Base-by-base conservation (phyloP, 2,888 invertebrate species). In the Brenthis daphne region DNA sequence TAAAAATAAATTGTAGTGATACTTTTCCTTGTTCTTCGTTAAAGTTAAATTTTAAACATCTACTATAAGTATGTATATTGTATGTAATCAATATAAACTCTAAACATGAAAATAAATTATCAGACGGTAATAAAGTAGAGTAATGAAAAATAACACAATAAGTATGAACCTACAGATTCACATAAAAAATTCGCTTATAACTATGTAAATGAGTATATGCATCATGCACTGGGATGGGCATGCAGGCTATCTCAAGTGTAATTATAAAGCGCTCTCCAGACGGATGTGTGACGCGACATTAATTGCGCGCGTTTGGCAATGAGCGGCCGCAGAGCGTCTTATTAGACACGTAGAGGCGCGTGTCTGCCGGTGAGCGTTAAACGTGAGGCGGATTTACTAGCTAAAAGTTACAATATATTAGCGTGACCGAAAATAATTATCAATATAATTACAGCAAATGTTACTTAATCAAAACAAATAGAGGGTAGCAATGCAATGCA, bases 291-390 rank as follows among this genome's bases (percentile, higher is more conserved):
- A 79, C 77, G 78, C 80, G 76, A 81, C 84, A 84, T 85, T 89
- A 88, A 89, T 88, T 88, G 81, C 80, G 80, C 81, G 78, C 83
- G 83, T 80, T 80, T 79, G 78, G 82, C 83, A 81, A 84, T 81
- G 83, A 82, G 86, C 86, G 86, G 83, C 85, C 86, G 79, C 86
- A 84, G 80, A 85, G 85, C 85, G 84, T 87, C 89, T 88, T 88
- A 89, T 88, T 88, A 88, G 85, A 85, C 88, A 89, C 88, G 88
- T 87, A 86, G 83, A 80, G 82, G 77, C 81, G 85, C 86, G 86
- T 84, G 86, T 67, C 83, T 80, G 82, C 80, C 81, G 77, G 81
- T 79, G 78, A 76, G 77, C 76, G 78, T 72, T 73, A 56, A 43
- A 56, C 56, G 77, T 79, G 74, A 79, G 75, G 69, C 73, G 76